Conservation (phyloP, 1,140 invertebrate genomes). For the Cotesia vestalis region DNA sequence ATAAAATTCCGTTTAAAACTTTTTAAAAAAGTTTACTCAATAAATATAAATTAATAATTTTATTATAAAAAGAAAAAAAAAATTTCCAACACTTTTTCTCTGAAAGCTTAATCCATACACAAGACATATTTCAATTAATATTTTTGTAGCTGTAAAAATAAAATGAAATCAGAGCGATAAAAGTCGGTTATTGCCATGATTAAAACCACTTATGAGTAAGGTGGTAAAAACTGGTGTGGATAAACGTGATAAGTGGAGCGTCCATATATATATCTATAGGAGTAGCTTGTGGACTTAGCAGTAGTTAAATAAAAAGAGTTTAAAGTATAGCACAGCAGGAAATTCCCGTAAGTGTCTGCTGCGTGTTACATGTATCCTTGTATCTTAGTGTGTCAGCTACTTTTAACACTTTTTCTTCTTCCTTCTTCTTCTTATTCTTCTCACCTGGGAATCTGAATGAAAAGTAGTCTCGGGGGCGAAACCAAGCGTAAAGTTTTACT, state of each 20-base stretch:
- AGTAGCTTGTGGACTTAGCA: neutral
- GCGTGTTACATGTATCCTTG: neutral
- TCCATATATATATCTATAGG: neutral
- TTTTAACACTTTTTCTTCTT: conserved; percentile 2
- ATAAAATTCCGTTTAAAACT: too few relatives aligned
- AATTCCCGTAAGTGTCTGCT: neutral
- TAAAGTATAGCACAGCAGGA: neutral
- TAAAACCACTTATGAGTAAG: too few relatives aligned
- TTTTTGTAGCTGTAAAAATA: neutral
- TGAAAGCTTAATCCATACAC: too few relatives aligned
- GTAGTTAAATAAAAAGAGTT: conserved; percentile 3
- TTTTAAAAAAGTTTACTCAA: too few relatives aligned
- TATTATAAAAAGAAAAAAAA: too few relatives aligned
- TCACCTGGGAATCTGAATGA: conserved; percentile 37
- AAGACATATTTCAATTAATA: neutral
- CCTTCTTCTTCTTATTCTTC: neutral
- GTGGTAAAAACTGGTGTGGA: neutral
- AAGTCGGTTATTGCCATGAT: too few relatives aligned
- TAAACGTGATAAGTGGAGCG: neutral
- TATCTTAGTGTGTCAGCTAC: conserved; percentile 15
- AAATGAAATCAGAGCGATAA: too few relatives aligned
- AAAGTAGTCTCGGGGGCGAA: conserved; percentile 35
- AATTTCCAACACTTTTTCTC: too few relatives aligned
- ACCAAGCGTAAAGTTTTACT: conserved; percentile 27
- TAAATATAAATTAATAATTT: too few relatives aligned